Conservation (phyloP, 1,140 invertebrate genomes). For the Brachionus paranguensis region DNA sequence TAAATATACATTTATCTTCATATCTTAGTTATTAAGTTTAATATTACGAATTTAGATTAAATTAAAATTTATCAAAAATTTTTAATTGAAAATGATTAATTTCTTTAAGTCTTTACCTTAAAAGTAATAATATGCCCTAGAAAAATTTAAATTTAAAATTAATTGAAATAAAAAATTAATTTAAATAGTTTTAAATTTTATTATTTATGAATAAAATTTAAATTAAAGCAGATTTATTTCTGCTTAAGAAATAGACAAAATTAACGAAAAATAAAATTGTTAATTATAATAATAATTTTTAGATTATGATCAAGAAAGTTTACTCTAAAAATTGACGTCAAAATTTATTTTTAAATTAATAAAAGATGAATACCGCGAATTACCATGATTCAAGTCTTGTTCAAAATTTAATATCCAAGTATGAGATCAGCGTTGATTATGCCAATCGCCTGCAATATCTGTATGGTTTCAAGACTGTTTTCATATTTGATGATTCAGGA, state of each 20-base stretch:
- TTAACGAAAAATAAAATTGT: not conserved
- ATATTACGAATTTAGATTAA: too few species aligned
- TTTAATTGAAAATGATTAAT: too few species aligned
- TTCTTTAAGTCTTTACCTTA: too few species aligned
- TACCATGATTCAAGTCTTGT: not conserved
- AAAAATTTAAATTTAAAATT: too few species aligned
- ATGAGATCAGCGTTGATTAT: constrained; percentile 19
- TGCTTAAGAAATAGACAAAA: too few species aligned
- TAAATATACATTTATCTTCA: too few species aligned
- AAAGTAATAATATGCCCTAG: too few species aligned
- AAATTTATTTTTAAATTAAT: not conserved
- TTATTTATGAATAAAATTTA: not conserved
- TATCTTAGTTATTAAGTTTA: too few species aligned
- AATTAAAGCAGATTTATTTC: not conserved
- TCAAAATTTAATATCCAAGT: constrained; percentile 12
- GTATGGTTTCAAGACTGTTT: constrained; percentile 21
- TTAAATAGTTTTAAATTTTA: too few species aligned
- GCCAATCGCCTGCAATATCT: not conserved
- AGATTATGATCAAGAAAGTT: not conserved
- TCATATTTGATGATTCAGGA: constrained; percentile 35
- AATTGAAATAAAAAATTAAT: too few species aligned
- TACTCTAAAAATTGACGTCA: not conserved
- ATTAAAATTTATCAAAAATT: too few species aligned
- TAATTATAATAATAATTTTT: not conserved
- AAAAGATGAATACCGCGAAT: not conserved